Evolutionary conservation across 2,113 vertebrate species (phyloP), one percentile per base, ranked within the genome.

Genomic region (Oryzias curvinotus): DNA sequence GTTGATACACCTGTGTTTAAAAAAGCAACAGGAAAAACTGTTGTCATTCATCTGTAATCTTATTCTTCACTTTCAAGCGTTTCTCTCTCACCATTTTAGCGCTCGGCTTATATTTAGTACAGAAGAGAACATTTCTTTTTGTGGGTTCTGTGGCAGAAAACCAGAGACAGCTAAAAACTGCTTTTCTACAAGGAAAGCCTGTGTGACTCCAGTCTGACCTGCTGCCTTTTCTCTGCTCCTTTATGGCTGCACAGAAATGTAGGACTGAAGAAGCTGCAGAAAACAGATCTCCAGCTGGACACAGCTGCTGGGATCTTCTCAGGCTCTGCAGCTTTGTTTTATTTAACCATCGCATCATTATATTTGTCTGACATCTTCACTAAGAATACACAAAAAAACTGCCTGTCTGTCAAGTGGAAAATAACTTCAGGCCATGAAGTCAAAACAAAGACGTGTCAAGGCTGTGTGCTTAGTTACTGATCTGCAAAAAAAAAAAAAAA

Each of bases 201-300:
- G 70, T 55, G 58, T 75, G 78, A 79, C 81, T 81, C 61, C 43
- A 71, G 71, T 77, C 77, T 85, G 87, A 88, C 83, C 57, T 0
- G 1, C 64, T 66, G 60, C 52, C 59, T 75, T 61, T 25, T 56
- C 67, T 47, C 64, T 51, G 60, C 53, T 67, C 57, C 57, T 63
- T 64, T 64, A 28, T 54, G 3, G 58, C 64, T 19, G 45, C 50
- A 67, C 3, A 10, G 36, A 36, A 10, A 77, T 76, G 76, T 72
- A 83, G 73, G 62, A 75, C 3, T 0, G 28, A 63, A 23, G 52
- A 80, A 71, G 45, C 30, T 36, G 36, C 36, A 36, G 36, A 10
- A 65, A 60, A 59, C 61, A 58, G 73, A 79, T 75, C 57, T 72
- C 49, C 78, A 78, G 73, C 68, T 82, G 68, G 60, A 81, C 68